Evolutionary conservation across 2,888 invertebrate species (phyloP), one percentile per base, ranked within the genome.

Genomic region (Autographa pulchrina): DNA sequence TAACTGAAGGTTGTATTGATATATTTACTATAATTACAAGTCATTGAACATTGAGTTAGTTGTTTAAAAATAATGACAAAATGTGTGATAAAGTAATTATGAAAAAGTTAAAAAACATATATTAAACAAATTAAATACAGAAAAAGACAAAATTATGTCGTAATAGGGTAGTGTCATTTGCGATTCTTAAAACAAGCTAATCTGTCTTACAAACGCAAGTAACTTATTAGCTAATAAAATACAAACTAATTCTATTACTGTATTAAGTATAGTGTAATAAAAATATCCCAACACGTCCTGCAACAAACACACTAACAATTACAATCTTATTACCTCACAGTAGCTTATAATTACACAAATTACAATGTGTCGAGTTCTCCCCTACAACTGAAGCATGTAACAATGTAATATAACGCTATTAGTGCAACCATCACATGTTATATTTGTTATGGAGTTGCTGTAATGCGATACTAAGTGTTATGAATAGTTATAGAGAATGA

Each of bases 281-380:
- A 77, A 84, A 64, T 74, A 79, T 72, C 68, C 83, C 67, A 80
- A 73, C 85, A 84, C 74, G 85, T 88, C 88, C 88, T 74, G 70
- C 68, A 68, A 78, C 16, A 59, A 70, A 73, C 66, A 62, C 60
- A 69, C 25, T 61, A 11, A 75, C 60, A 77, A 78, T 78, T 59
- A 77, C 69, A 77, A 56, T 72, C 32, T 20, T 16, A 59, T 31
- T 58, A 56, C 1, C 62, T 68, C 11, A 74, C 20, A 65, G 13
- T 20, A 38, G n/a, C 58, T 16, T 20, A 9, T 80, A 80, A 86
- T 83, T 77, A 80, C 43, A 60, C 65, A 68, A 82, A 80, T 84
- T 80, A 74, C 16, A 68, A 71, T 69, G 74, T 80, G 67, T 73
- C 70, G 31, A 65, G 14, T 35, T 65, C 65, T 38, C 78, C 78